These are phyloP conservation scores for Ridgeia piscesae DNA, from an alignment of 1,140 invertebrate species.

Conservation along the genomic window DNA sequence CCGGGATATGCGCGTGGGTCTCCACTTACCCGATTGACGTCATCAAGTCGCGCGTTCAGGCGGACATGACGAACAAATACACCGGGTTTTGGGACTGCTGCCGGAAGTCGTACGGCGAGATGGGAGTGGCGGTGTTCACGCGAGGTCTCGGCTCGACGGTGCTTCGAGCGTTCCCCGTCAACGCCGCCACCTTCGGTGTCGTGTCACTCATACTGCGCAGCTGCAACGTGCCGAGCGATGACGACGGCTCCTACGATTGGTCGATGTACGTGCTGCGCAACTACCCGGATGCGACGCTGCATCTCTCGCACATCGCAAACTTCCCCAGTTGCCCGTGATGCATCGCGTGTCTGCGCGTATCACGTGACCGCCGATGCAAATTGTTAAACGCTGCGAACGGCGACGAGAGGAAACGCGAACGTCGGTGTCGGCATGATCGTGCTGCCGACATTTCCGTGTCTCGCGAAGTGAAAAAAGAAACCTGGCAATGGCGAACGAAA, in stretches of 20 bases:
- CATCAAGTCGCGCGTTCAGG: constrained; percentile 58
- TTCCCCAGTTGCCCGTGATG: constrained; percentile 22
- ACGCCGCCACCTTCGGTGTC: constrained; percentile 23
- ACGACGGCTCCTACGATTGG: constrained; percentile 17
- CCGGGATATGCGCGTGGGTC: constrained; percentile 61
- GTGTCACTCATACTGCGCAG: constrained; percentile 12
- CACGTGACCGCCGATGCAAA: not conserved
- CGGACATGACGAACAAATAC: constrained; percentile 42
- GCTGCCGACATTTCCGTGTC: not conserved
- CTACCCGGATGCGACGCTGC: not conserved
- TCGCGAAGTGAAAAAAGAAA: not conserved
- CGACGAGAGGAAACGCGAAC: not conserved
- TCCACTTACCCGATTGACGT: constrained; percentile 59
- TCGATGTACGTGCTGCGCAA: not conserved
- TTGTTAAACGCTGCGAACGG: not conserved
- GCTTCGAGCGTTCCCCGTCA: constrained; percentile 25
- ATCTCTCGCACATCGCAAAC: not conserved
- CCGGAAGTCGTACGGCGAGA: constrained; percentile 42
- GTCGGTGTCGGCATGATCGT: not conserved
- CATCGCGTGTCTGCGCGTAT: not conserved
- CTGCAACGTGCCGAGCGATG: not conserved
- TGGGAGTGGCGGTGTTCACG: constrained; percentile 50
- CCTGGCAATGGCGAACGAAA: not conserved
- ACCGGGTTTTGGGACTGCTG: constrained; percentile 47
- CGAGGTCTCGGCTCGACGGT: constrained; percentile 42